Evolutionary conservation across 2,888 invertebrate species (phyloP), one percentile per base, ranked within the genome.

Genomic region (Lasioglossum vierecki): DNA sequence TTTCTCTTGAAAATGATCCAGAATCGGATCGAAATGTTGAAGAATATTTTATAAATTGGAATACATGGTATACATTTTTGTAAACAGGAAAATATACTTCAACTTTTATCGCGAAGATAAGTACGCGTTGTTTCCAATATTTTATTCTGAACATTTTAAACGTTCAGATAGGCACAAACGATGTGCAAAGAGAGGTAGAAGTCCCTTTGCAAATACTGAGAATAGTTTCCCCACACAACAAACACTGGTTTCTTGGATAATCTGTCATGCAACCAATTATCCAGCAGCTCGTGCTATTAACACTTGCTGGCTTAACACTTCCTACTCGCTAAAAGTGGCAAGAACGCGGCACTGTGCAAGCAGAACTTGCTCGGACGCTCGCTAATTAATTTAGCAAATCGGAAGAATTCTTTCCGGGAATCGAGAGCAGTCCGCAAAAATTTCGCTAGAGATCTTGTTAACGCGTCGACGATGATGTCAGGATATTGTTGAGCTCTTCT

Each of bases 351-450:
- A 39, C 39, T 35, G 39, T 39, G 22, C 0, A 68, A 68, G 4
- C 68, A 39, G 35, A 22, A 39, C 18, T 39, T 68, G 39, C 35
- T 22, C 68, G 11, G 1, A 0, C 8, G 26, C 5, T 30, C 35
- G 68, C 39, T 68, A 68, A 68, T 68, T 68, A 22, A n/a, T 39
- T 68, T 39, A 68, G 68, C 68, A 68, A 39, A 68, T 11, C 68
- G 35, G 2, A 1, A 22, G 22, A 68, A n/a, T 39, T 41, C 35
- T 39, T 68, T 68, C 68, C 68, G 35, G 68, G 68, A 68, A 68
- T 39, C 8, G 30, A 35, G 18, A 35, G 35, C 30, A 66, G 30
- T 66, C 18, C 8, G 30, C 35, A 66, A 66, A 66, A 66, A 18
- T 66, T 66, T 18, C 35, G 15, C 3, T 18, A 18, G 9, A 18